Conservation (phyloP, 1,140 invertebrate genomes). For the Drosophila guanche region DNA sequence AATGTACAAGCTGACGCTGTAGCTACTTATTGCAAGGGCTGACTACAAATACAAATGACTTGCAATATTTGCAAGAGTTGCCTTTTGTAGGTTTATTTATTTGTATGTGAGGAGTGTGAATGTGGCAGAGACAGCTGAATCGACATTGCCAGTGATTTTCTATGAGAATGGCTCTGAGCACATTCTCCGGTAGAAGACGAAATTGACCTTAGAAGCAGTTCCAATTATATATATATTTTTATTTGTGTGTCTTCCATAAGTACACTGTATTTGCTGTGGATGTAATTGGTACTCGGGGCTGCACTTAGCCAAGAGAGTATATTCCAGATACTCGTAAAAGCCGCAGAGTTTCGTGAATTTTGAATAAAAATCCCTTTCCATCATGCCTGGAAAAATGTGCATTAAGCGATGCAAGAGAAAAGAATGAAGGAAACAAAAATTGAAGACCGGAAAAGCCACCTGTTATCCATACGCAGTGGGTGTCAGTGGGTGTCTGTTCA, state of each 20-base stretch:
- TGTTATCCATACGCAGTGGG: slow-evolving; percentile 58
- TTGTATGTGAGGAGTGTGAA: slow-evolving; percentile 4
- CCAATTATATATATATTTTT: no score
- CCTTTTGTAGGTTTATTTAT: slow-evolving; percentile 37
- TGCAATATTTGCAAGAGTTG: slow-evolving; percentile 34
- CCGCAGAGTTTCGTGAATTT: no score
- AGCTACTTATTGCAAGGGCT: slow-evolving; percentile 8
- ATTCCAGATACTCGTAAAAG: no score
- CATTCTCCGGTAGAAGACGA: no score
- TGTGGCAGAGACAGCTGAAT: no score
- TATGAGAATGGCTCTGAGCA: no score
- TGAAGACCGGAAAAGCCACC: slow-evolving; percentile 63
- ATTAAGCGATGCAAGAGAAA: slow-evolving; percentile 39
- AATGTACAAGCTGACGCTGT: neutral
- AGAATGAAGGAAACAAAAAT: slow-evolving; percentile 14
- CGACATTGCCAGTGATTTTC: no score
- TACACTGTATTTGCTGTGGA: no score
- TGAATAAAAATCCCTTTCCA: neutral
- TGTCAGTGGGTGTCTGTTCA: slow-evolving; percentile 39
- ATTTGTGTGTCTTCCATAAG: no score
- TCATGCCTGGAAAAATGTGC: slow-evolving; percentile 16
- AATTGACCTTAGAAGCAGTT: no score
- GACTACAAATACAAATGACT: slow-evolving; percentile 17
- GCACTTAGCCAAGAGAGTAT: no score
- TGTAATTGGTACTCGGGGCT: no score